Conservation (phyloP, 2,888 invertebrate genomes). For the Hypomecis punctinalis region DNA sequence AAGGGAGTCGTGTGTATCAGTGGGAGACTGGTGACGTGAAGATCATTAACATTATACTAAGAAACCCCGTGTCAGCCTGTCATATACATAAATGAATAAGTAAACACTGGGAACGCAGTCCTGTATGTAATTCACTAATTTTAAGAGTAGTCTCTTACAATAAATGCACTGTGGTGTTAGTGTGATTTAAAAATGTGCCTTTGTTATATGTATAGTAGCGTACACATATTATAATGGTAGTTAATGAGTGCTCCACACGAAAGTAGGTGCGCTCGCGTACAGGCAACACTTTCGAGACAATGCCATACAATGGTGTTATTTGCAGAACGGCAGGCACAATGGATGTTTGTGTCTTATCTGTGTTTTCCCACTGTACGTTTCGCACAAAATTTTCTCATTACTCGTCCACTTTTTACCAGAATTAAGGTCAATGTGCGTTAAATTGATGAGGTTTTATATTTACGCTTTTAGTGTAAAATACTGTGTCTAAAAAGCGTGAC, state of each 20-base stretch:
- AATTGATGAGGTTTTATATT: constrained; percentile 8
- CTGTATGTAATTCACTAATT: no score
- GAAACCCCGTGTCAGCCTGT: no score
- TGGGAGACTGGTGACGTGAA: no score
- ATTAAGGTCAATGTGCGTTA: constrained; percentile 58
- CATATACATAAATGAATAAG: no score
- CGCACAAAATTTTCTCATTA: constrained; percentile 77
- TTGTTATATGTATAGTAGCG: constrained; percentile 7
- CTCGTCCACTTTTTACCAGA: constrained; percentile 57
- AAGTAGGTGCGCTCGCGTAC: constrained; percentile 36
- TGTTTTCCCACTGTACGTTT: constrained; percentile 73
- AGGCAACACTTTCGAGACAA: constrained; percentile 52
- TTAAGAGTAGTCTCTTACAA: no score
- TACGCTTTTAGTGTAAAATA: background rate
- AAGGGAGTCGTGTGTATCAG: no score
- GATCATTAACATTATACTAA: no score
- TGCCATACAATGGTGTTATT: constrained; percentile 68
- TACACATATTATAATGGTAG: constrained; percentile 16
- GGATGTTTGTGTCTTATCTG: constrained; percentile 70
- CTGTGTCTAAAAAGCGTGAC: background rate
- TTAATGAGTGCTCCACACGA: constrained; percentile 31
- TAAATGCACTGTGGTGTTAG: no score
- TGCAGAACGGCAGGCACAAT: constrained; percentile 71
- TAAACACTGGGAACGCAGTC: no score
- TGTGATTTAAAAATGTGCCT: background rate